Evolutionary conservation across 1,140 invertebrate species (phyloP).

Genomic region (Cherax quadricarinatus): DNA sequence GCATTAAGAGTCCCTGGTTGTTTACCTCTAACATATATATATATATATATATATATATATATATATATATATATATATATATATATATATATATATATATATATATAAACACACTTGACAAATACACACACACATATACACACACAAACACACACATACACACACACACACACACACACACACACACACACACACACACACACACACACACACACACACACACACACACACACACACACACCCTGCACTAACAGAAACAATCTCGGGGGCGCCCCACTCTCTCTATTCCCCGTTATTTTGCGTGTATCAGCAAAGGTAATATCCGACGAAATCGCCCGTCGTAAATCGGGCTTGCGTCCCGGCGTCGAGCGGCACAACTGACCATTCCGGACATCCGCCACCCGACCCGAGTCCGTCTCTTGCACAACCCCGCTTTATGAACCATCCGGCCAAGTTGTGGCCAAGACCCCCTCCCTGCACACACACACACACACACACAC

Average conservation of each 20-base stretch:
- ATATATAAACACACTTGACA: background rate
- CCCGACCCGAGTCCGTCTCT: constrained; percentile 60
- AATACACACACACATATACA: background rate
- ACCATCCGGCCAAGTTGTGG: constrained; percentile 47
- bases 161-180: constrained; percentile 33
- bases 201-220: background rate
- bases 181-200: constrained; percentile 5
- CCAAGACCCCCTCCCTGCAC: background rate
- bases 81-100: too few species aligned
- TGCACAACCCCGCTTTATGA: constrained; percentile 60
- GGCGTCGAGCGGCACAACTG: constrained; percentile 28
- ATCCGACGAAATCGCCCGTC: constrained; percentile 61
- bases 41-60: too few species aligned
- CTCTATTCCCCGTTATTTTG: constrained; percentile 60
- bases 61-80: too few species aligned
- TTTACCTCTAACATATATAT: too few species aligned
- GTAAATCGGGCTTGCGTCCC: constrained; percentile 63
- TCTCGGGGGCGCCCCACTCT: constrained; percentile 24
- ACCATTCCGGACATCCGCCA: constrained; percentile 66
- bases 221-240: constrained; percentile 39
- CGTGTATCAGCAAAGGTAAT: constrained; percentile 73
- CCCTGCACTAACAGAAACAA: constrained; percentile 49
- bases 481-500: too few species aligned
- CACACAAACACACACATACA: constrained; percentile 7
- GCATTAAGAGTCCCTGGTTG: too few species aligned